Percentiles rank a stretch among this genome's conserved stretches.
Conservation (phyloP, 64 coral and sea anemone genomes). For the Catalaphyllia jardinei region DNA sequence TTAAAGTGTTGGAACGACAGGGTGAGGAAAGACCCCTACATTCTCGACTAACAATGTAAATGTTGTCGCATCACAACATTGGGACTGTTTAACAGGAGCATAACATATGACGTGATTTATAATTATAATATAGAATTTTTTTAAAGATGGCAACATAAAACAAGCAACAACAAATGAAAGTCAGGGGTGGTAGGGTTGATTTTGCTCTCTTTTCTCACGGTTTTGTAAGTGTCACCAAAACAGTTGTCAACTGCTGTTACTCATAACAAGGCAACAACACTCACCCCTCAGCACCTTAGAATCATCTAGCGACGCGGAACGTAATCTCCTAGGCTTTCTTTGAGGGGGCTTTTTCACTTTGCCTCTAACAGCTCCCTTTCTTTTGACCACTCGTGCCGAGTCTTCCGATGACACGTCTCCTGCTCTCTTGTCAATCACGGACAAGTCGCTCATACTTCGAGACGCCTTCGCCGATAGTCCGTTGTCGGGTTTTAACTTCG, state of each 20-base stretch:
- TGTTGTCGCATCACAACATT: too few species aligned
- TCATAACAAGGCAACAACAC: not conserved
- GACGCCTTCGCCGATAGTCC: slow-evolving; percentile 64
- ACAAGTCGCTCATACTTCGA: slow-evolving; percentile 70
- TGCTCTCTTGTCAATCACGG: slow-evolving; percentile 66
- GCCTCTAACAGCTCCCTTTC: slow-evolving; percentile 22
- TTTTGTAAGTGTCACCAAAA: not conserved
- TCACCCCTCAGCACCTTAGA: slow-evolving; percentile 69
- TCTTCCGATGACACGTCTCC: slow-evolving; percentile 68
- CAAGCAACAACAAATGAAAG: too few species aligned
- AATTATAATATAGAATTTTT: too few species aligned
- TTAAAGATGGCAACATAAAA: too few species aligned
- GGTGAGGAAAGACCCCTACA: not conserved
- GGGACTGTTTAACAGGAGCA: too few species aligned
- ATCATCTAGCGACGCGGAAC: slow-evolving; percentile 86
- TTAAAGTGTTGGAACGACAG: too few species aligned
- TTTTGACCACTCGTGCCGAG: slow-evolving; percentile 21
- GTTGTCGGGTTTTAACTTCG: slow-evolving; percentile 25
- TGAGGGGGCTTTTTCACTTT: slow-evolving; percentile 52
- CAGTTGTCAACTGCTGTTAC: not conserved
- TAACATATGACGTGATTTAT: too few species aligned
- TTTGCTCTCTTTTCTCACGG: too few species aligned
- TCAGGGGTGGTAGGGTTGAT: too few species aligned
- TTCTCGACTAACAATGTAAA: too few species aligned
- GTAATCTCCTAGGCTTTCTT: slow-evolving; percentile 47